phyloP scores from a whole-genome alignment of 2,888 invertebrate species.

The Darwinula stevensoni region DNA sequence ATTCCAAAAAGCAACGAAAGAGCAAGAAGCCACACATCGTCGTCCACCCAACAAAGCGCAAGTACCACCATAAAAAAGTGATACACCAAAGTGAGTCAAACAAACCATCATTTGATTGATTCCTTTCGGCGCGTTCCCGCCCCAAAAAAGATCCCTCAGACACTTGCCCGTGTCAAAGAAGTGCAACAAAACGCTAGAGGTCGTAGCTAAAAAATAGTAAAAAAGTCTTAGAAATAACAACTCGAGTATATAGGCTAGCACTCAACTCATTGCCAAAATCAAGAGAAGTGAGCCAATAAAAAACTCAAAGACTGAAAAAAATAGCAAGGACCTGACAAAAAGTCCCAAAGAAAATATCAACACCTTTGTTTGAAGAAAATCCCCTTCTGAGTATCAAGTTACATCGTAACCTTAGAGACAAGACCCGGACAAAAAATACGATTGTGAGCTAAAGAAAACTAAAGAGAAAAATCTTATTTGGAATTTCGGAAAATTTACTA shows the following conservation, averaged over 20 bases:
- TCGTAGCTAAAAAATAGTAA: constrained; percentile 2
- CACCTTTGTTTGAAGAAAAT: constrained; percentile 2
- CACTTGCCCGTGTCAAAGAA: constrained; percentile 2
- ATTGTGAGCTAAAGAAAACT: constrained; percentile 2
- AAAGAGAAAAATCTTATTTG: constrained; percentile 1
- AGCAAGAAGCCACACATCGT: constrained; percentile 2
- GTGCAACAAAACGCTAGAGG: constrained; percentile 2
- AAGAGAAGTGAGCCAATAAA: constrained; percentile 2
- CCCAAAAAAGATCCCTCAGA: constrained; percentile 2
- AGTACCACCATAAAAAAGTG: constrained; percentile 2
- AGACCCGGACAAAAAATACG: constrained; percentile 2
- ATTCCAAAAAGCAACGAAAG: constrained; percentile 2
- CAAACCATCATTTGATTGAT: constrained; percentile 2
- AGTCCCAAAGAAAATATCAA: constrained; percentile 2
- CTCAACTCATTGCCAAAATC: constrained; percentile 2
- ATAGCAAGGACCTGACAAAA: constrained; percentile 2
- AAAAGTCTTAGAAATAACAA: constrained; percentile 2
- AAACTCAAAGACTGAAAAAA: constrained; percentile 2
- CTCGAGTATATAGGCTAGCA: constrained; percentile 2
- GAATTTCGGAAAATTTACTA: constrained; percentile 2
- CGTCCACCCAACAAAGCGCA: constrained; percentile 2
- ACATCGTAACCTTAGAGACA: constrained; percentile 2
- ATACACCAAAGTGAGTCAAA: constrained; percentile 2
- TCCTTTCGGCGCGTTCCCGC: constrained; percentile 2
- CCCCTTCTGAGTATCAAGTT: constrained; percentile 2